Base-by-base conservation (phyloP, 2,888 invertebrate species). In the Hylaea fasciaria region DNA sequence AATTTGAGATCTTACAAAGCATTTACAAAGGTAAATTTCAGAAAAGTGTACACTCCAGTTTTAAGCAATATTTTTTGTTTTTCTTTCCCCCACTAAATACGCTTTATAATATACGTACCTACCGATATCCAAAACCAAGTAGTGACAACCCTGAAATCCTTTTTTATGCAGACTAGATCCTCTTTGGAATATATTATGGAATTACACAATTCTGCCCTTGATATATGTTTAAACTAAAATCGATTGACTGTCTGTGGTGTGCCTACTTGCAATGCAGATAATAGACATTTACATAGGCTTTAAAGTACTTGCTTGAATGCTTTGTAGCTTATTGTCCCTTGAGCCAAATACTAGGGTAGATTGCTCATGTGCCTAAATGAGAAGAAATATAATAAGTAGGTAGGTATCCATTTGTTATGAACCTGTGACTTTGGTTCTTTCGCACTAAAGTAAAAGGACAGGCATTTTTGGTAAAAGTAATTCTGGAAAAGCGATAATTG, bases 131-230 rank as follows among this genome's bases (percentile, higher is more conserved):
- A n/a, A n/a, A n/a, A n/a, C n/a, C n/a, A n/a, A n/a, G 9, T 5
- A 43, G 13, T 39, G 50, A 7, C 11, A 57, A 46, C 57, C 57
- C 57, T 57, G 32, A 14, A 39, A n/a, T 44, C 16, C 32, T 46
- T 17, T 48, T 41, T 44, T 49, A 14, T 37, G 2, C 22, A 22
- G 32, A 10, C 32, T 48, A 40, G 40, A 14, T 29, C 49, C 45
- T 39, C 44, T 40, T 32, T 44, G 32, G 57, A 50, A 57, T 57
- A 40, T 40, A 50, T 51, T 40, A 45, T 29, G 40, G n/a, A 29
- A 57, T 57, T 57, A 51, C 57, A 17, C 45, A 57, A 50, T 4
- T 7, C 48, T 32, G 9, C 7, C 32, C 32, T 32, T 32, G 32
- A 32, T 32, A 7, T 32, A 1, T 32, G 32, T 32, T 9, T 8